These are phyloP conservation scores for Meiosimyza decipiens DNA, from an alignment of 2,888 invertebrate species.

Conservation along the genomic window DNA sequence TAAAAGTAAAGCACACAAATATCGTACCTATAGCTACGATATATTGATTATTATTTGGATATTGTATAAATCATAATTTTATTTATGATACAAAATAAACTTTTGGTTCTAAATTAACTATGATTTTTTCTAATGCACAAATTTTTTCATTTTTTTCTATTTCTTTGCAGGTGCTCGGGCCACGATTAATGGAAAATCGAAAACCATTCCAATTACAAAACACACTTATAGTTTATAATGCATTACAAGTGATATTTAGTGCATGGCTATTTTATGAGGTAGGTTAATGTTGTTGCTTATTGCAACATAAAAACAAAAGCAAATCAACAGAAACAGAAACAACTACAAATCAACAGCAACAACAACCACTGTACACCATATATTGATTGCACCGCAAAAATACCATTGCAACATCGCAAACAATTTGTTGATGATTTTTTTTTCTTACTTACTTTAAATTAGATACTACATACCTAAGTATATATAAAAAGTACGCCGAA, in stretches of 20 bases:
- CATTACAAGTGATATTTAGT: conserved; percentile 90
- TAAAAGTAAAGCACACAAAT: too few relatives aligned
- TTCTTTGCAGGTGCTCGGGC: conserved; percentile 78
- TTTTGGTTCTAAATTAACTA: neutral
- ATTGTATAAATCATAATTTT: neutral
- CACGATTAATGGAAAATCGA: conserved; percentile 90
- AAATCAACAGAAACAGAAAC: conserved; percentile 1
- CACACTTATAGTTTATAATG: conserved; percentile 83
- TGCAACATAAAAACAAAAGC: conserved; percentile 23
- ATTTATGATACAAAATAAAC: neutral
- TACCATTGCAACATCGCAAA: too few relatives aligned
- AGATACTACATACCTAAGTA: conserved; percentile 2
- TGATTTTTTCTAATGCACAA: neutral
- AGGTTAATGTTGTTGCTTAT: conserved; percentile 61
- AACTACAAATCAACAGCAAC: conserved; percentile 18
- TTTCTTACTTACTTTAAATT: neutral
- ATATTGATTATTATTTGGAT: too few relatives aligned
- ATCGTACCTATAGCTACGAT: too few relatives aligned
- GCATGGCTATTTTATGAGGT: conserved; percentile 93
- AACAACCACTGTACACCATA: neutral
- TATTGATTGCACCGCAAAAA: too few relatives aligned
- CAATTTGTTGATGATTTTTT: too few relatives aligned
- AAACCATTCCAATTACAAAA: conserved; percentile 87
- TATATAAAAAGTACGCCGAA: neutral
- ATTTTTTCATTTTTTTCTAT: conserved; percentile 29